Evolutionary conservation across 2,888 invertebrate genomes (phyloP).

Genomic region (Hesperia comma): DNA sequence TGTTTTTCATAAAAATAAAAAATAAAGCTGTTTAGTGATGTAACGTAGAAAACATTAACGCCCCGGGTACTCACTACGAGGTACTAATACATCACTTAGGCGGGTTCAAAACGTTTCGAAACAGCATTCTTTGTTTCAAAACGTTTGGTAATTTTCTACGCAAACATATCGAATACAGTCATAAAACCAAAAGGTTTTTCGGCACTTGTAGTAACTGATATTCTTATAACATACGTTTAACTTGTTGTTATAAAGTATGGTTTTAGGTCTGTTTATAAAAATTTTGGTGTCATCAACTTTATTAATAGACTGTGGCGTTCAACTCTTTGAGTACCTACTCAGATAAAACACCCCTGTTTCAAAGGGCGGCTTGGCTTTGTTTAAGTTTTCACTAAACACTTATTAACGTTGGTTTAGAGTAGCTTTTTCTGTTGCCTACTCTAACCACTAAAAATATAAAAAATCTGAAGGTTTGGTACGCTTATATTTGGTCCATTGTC

Average conservation of each 20-base stretch:
- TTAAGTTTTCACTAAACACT: no score
- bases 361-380: no score
- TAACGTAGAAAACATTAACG: constrained; percentile 1
- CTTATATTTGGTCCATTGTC: no score
- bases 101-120: constrained; percentile 44
- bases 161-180: constrained; percentile 44
- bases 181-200: constrained; percentile 36
- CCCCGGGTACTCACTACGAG: constrained; percentile 11
- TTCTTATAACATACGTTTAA: not conserved
- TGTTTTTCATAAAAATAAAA: not conserved
- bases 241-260: not conserved
- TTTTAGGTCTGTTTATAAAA: no score
- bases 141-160: constrained; percentile 48
- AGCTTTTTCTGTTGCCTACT: no score
- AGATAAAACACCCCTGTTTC: no score
- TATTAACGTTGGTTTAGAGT: no score
- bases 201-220: constrained; percentile 11
- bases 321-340: no score
- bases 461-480: no score
- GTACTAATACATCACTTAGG: constrained; percentile 33
- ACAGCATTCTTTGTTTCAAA: constrained; percentile 54
- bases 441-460: no score
- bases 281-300: no score
- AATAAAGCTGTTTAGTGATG: not conserved
- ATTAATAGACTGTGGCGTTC: no score